phyloP scores from a whole-genome alignment of 2,888 invertebrate species.

The Theretra japonica region DNA sequence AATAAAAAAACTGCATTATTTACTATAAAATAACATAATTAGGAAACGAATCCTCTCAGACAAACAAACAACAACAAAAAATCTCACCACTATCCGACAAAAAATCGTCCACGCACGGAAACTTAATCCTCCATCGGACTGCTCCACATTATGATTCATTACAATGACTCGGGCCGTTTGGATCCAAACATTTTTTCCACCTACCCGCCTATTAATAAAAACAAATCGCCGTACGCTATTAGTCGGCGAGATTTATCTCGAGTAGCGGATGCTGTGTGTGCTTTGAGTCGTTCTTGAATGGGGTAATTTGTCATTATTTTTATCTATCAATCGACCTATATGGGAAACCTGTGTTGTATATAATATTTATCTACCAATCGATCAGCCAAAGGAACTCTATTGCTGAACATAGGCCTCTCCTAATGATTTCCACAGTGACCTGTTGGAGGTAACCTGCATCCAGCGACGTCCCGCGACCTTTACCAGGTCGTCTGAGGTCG shows the following conservation, averaged over 20 bases:
- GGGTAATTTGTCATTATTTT: background rate
- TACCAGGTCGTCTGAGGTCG: too few relatives aligned
- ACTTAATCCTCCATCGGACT: background rate
- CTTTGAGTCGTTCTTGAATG: background rate
- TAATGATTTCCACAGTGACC: too few relatives aligned
- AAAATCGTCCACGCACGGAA: background rate
- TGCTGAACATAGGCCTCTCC: too few relatives aligned
- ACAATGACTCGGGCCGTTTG: background rate
- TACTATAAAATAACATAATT: too few relatives aligned
- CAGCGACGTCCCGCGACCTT: too few relatives aligned
- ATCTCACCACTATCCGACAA: background rate
- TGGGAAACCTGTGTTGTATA: too few relatives aligned
- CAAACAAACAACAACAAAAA: background rate
- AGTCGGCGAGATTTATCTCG: conserved; percentile 13
- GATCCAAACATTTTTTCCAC: conserved; percentile 26
- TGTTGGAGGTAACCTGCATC: too few relatives aligned
- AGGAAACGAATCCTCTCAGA: too few relatives aligned
- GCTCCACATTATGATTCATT: conserved; percentile 18
- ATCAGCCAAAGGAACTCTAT: too few relatives aligned
- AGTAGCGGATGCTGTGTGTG: background rate
- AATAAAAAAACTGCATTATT: too few relatives aligned
- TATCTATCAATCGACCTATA: too few relatives aligned
- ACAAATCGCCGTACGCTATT: conserved; percentile 25
- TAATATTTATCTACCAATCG: too few relatives aligned
- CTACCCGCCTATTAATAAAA: conserved; percentile 27